phyloP scores from a whole-genome alignment of 2,797 vertebrate species.

The Scolopax rusticola region DNA sequence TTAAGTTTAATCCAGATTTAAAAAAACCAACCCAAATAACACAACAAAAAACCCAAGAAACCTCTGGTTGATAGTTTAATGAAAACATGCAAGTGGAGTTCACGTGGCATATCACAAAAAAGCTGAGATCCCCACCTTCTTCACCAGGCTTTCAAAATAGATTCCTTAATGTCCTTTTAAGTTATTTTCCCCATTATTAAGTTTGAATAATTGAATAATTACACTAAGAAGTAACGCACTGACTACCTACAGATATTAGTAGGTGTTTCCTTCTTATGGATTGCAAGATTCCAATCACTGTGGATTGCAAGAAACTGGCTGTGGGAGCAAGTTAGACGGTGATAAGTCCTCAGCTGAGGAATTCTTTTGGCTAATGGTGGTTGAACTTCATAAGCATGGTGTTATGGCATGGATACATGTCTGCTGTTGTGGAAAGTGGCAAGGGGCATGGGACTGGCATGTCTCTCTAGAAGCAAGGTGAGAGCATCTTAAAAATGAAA shows the following conservation, averaged over 20 bases:
- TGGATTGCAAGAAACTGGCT: neutral
- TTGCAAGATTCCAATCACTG: rapidly evolving
- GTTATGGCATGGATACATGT: neutral
- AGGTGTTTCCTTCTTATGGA: neutral
- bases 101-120: rapidly evolving
- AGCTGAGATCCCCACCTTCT: neutral
- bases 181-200: neutral
- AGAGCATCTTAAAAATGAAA: neutral
- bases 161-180: neutral
- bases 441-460: neutral
- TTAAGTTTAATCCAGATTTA: neutral
- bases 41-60: neutral
- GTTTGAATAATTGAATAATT: neutral
- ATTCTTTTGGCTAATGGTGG: neutral
- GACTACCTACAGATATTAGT: neutral
- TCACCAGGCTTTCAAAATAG: neutral
- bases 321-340: neutral
- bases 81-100: neutral
- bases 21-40: neutral
- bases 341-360: neutral
- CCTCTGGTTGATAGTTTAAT: neutral
- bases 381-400: neutral
- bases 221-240: neutral
- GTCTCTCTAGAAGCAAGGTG: neutral
- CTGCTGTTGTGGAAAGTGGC: neutral